Evolutionary conservation across 64 coral and sea anemone genomes (phyloP), one percentile per base, ranked within the genome.

Genomic region (Montipora foliosa): DNA sequence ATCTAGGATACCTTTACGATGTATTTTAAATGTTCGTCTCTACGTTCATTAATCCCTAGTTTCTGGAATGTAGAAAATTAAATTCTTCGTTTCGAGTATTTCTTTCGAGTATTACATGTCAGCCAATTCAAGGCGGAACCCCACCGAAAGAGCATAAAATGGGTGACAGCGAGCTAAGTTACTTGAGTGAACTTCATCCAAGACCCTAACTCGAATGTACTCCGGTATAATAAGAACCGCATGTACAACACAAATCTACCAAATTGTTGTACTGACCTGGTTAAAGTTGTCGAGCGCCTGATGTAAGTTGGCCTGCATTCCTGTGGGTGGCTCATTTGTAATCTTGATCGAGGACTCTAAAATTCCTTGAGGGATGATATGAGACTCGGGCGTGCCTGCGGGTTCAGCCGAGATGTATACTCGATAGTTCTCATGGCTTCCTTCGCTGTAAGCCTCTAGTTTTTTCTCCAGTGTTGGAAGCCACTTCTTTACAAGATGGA

Each of bases 281-380:
- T 92, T 95, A 57, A 99, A 99, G 90, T 99, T 99, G 55, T 99
- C 91, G 46, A 99, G 49, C 25, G 98, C 77, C 90, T 99, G 93
- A 90, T 99, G 98, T 44, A 99, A 82, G 75, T 99, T 99, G 21
- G 98, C 98, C 80, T 89, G 17, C 98, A 99, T 99, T n/a, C 98
- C 98, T 55, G 98, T 99, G 2, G 98, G 98, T 48, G 98, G 98
- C 88, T 99, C 98, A 58, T 99, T 99, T 0, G 98, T 99, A 22
- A 99, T 99, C 44, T 99, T 99, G 85, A 99, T 99, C n/a, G 98
- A 99, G 46, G 95, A 94, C 47, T 99, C 98, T n/a, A 99, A 80
- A 17, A 99, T 99, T 44, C 98, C 98, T 87, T 99, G 98, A 22
- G 98, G 95, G 47, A 99, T 99, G 72, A 94, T 94, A 69, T 99